phyloP scores from a whole-genome alignment of 53 echinoderm and acorn worm species.

The Antedon mediterranea region DNA sequence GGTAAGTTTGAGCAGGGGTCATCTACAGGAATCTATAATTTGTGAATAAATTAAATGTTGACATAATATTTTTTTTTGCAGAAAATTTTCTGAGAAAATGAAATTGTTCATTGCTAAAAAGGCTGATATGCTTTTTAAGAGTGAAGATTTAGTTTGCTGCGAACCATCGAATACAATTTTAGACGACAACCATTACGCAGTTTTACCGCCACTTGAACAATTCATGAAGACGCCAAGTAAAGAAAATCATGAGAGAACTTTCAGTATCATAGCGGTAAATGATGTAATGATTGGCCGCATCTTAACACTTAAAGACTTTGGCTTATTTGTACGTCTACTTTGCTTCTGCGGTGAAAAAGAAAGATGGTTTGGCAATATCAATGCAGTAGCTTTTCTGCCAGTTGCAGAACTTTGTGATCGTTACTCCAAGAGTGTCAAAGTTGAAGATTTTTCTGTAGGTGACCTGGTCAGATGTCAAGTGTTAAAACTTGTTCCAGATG shows the following conservation, averaged over 20 bases:
- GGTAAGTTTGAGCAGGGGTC: no score
- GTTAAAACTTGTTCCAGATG: constrained; percentile 52
- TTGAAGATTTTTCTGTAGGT: constrained; percentile 44
- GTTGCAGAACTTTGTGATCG: constrained; percentile 52
- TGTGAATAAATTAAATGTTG: no score
- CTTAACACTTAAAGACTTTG: constrained; percentile 72
- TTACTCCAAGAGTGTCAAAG: constrained; percentile 23
- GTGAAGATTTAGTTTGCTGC: not conserved
- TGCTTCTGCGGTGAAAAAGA: constrained; percentile 32
- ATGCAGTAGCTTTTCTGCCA: constrained; percentile 54
- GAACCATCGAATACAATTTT: constrained; percentile 16
- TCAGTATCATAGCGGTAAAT: constrained; percentile 34
- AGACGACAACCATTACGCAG: constrained; percentile 63
- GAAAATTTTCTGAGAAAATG: constrained; percentile 24
- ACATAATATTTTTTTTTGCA: constrained; percentile 8
- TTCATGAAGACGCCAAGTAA: constrained; percentile 45
- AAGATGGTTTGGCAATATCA: constrained; percentile 46
- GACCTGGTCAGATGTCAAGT: constrained; percentile 62
- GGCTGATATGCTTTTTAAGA: constrained; percentile 52
- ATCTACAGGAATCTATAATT: no score
- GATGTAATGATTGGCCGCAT: constrained; percentile 53
- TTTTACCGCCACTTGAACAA: constrained; percentile 71
- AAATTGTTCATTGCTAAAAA: constrained; percentile 60
- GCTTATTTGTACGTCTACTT: constrained; percentile 62
- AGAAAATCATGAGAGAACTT: constrained; percentile 33